Conservation (phyloP, 1,140 invertebrate species). For the Megalopta genalis region DNA sequence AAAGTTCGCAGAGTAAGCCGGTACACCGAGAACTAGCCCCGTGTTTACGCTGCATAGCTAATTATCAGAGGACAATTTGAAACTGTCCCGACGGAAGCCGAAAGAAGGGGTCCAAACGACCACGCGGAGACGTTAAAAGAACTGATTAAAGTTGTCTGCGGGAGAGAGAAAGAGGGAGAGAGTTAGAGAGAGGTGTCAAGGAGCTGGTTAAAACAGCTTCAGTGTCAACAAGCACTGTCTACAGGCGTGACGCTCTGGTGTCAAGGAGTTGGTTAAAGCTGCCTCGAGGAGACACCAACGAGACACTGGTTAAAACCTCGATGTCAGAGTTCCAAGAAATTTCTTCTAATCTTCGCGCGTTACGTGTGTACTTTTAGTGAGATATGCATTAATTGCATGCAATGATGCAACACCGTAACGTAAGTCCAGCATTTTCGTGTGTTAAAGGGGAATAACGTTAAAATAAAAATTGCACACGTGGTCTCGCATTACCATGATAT, state of each 20-base stretch:
- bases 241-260: neutral
- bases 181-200: neutral
- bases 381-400: no score
- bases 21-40: no score
- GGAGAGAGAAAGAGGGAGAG: neutral
- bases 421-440: no score
- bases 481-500: no score
- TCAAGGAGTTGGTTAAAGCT: conserved; percentile 3
- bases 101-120: neutral
- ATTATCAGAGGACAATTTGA: neutral
- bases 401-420: no score
- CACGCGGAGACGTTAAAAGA: neutral
- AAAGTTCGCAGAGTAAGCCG: no score
- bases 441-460: no score
- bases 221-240: neutral
- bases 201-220: neutral
- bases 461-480: no score
- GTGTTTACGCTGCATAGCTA: neutral
- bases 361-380: no score
- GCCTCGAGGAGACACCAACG: neutral
- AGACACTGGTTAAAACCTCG: neutral
- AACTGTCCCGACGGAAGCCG: neutral
- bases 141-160: neutral
- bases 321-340: neutral
- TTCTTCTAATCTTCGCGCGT: neutral